Base-by-base conservation (phyloP, 2,113 vertebrate species). In the Serilophus lunatus region DNA sequence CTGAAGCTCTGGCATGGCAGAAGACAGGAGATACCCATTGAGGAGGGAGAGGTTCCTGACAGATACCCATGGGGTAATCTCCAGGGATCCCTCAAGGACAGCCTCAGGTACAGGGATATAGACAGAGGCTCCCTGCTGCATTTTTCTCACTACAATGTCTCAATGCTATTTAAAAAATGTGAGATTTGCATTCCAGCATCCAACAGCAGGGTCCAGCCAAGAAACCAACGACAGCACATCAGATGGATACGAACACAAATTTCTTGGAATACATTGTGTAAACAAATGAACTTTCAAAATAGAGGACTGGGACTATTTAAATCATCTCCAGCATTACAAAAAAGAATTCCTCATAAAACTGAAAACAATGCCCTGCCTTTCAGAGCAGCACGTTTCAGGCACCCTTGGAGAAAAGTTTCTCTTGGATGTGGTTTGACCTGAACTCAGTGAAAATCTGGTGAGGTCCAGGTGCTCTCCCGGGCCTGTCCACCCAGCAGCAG, bases 281-380 rank as follows among this genome's bases (percentile, higher is more conserved):
- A 95, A 96, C 92, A 96, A 47, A 91, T 40, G 68, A 76, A 61
- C 33, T 95, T 91, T 82, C 87, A 96, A 49, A 90, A 66, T 90
- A 35, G 64, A 93, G 56, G 47, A 47, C 90, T 95, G 85, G 82
- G 78, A 95, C 87, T 93, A 86, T 28, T 77, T 78, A 95, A 96
- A 91, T 92, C 47, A 85, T 74, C 64, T 45, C 71, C 75, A 80
- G 45, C 61, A 76, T 70, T 71, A 92, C 84, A 85, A 71, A 93
- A 93, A 44, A 85, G 59, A 85, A 79, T 84, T 44, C 31, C 63
- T 91, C 33, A 60, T 18, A 38, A 65, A 93, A 45, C 56, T 0
- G 1, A 82, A 86, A 91, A 57, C 65, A 95, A 87, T 0, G 0
- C 72, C 71, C 64, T 86, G 49, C 26, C n/a, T 92, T 93, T 86